Evolutionary conservation across 2,888 invertebrate genomes (phyloP), one percentile per base, ranked within the genome.

Genomic region (Aplocera efformata): DNA sequence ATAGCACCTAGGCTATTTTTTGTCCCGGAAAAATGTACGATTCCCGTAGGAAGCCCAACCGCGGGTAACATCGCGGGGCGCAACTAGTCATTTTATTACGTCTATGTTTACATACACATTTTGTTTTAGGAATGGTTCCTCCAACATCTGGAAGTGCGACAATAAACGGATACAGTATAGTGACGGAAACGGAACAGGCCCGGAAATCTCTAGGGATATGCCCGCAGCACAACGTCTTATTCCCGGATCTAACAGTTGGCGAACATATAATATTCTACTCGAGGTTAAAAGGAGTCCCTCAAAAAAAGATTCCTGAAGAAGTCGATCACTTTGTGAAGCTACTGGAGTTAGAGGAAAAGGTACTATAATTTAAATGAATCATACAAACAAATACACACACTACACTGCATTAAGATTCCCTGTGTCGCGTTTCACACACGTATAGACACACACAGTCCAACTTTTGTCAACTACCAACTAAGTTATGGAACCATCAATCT

Each of bases 221-320:
- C 79, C 96, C 96, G 0, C 96, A 97, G 65, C 94, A 96, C 72
- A 95, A 97, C 79, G 92, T 96, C 1, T 86, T 97, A 9, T 96
- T 96, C 72, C 94, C 94, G 26, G 93, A 94, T 50, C 84, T 97
- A 33, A 96, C 96, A 0, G 96, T 96, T 3, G 89, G 90, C 7
- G 96, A 97, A 72, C 96, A 97, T 73, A 90, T 97, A 25, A 89
- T 91, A 53, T 96, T 97, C 81, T 97, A 94, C 68, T 92, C 94
- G 44, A 91, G 92, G 60, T 80, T 96, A 60, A 94, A 93, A 78
- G 93, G 93, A 3, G 79, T 93, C 1, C 68, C 77, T 1, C 72
- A 75, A 0, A 69, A 67, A 1, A 89, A 90, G 34, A 80, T 93
- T 3, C 61, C 88, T 0, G 66, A 70, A 0, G 94, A 95, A 75